phyloP scores from a whole-genome alignment of 2,888 invertebrate species.

The Apeira syringaria region DNA sequence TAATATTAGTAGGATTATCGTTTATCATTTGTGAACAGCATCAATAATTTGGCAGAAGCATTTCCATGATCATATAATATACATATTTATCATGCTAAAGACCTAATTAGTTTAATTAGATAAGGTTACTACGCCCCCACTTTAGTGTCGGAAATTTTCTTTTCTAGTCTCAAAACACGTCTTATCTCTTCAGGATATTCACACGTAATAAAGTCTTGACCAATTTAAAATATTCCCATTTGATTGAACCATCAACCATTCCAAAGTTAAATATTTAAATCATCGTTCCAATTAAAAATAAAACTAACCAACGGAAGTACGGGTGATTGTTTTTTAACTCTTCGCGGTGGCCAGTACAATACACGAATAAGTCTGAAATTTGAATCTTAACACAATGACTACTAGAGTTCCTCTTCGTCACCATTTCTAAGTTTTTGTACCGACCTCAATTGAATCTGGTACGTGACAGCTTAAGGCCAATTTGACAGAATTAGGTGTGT shows the following conservation, averaged over 20 bases:
- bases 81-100: no score
- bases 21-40: no score
- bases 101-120: no score
- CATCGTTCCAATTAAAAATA: slow-evolving; percentile 49
- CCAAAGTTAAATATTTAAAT: slow-evolving; percentile 53
- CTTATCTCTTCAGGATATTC: no score
- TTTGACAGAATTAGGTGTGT: slow-evolving; percentile 60
- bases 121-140: no score
- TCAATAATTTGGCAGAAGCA: no score
- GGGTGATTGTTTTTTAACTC: slow-evolving; percentile 48
- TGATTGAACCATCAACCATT: slow-evolving; percentile 39
- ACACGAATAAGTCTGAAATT: not conserved
- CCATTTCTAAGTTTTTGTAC: slow-evolving; percentile 40
- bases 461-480: slow-evolving; percentile 71
- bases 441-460: slow-evolving; percentile 45
- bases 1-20: no score
- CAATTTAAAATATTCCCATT: no score
- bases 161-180: no score
- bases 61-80: no score
- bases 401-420: slow-evolving; percentile 5
- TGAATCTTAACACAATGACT: slow-evolving; percentile 13
- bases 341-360: slow-evolving; percentile 11
- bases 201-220: no score
- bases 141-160: no score
- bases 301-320: slow-evolving; percentile 53